phyloP scores from a whole-genome alignment of 2,113 vertebrate species.

The Irena cyanogastra region DNA sequence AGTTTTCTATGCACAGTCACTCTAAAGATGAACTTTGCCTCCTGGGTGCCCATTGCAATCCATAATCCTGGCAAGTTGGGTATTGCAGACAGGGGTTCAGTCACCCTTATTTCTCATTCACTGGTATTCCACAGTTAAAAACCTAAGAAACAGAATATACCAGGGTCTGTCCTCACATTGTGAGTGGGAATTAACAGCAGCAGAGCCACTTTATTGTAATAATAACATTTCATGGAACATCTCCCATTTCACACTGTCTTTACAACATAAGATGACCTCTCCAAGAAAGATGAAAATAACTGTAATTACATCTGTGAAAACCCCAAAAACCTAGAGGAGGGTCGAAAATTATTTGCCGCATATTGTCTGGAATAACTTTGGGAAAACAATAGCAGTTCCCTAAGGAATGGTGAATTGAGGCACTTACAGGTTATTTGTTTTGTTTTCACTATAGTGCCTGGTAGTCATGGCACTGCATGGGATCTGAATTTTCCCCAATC shows the following conservation, averaged over 20 bases:
- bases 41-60: not conserved
- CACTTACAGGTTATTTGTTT: not conserved
- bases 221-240: conserved; percentile 4
- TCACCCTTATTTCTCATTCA: not conserved
- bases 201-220: not conserved
- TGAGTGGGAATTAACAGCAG: not conserved
- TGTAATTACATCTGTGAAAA: conserved; percentile 62
- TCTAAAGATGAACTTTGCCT: not conserved
- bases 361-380: conserved; percentile 47
- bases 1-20: not conserved
- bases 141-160: not conserved
- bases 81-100: not conserved
- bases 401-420: not conserved
- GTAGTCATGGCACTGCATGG: not conserved
- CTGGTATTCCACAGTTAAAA: not conserved
- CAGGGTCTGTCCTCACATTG: not conserved
- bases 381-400: conserved; percentile 29
- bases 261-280: conserved; percentile 42
- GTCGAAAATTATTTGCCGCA: conserved; percentile 28
- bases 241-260: conserved; percentile 46
- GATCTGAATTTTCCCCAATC: not conserved
- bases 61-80: not conserved
- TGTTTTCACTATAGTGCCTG: not conserved
- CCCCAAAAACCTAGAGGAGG: not conserved
- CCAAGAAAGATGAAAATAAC: conserved; percentile 60